Evolutionary conservation across 2,797 vertebrate genomes (phyloP).

Genomic region (Pelochelys cantorii): DNA sequence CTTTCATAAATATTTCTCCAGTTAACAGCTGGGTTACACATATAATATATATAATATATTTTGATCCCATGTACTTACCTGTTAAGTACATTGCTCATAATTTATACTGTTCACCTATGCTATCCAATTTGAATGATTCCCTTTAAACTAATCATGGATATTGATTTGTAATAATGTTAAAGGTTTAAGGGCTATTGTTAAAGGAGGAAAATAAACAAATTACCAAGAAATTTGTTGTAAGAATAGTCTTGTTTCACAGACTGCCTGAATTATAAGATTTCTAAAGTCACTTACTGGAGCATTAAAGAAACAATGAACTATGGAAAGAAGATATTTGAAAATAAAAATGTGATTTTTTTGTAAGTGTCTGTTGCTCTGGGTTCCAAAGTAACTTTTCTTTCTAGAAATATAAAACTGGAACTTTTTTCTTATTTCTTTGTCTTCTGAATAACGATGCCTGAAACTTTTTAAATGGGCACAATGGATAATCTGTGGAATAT

Average conservation of each 20-base stretch:
- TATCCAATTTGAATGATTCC: not conserved
- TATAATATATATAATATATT: not conserved
- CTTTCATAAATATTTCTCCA: not conserved
- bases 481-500: not conserved
- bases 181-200: not conserved
- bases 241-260: not conserved
- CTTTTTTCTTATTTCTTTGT: not conserved
- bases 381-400: not conserved
- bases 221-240: not conserved
- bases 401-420: conserved; percentile 4
- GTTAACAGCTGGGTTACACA: not conserved
- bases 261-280: not conserved
- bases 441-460: conserved; percentile 27
- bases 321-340: rapidly evolving
- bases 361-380: rapidly evolving
- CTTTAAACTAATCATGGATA: rapidly evolving
- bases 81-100: not conserved
- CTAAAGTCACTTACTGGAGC: not conserved
- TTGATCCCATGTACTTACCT: not conserved
- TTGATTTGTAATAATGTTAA: not conserved
- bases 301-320: not conserved
- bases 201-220: not conserved
- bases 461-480: not conserved
- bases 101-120: not conserved
- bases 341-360: not conserved